Percentiles rank a stretch among this genome's conserved stretches.
Evolutionary conservation across 2,113 vertebrate species (phyloP).

Genomic region (Gavia stellata): DNA sequence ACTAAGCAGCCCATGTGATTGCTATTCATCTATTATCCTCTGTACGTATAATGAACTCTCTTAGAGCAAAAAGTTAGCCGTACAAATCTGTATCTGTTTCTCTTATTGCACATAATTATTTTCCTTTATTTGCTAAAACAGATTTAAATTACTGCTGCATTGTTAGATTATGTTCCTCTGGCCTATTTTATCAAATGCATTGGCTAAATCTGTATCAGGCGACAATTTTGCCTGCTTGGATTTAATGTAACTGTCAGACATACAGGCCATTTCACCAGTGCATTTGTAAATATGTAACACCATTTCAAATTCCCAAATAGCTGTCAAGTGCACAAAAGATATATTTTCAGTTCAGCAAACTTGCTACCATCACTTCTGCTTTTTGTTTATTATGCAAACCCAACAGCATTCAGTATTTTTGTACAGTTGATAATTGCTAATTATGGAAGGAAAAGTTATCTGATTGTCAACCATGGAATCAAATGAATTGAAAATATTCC

Average conservation of each 20-base stretch:
- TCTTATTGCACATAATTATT: neutral
- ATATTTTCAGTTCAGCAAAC: slow-evolving; percentile 30
- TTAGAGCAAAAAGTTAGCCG: neutral
- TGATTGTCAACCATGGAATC: slow-evolving; percentile 32
- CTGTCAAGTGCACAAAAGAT: slow-evolving; percentile 20
- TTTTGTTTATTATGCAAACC: slow-evolving; percentile 42
- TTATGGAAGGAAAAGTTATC: slow-evolving; percentile 44
- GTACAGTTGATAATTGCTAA: slow-evolving; percentile 49
- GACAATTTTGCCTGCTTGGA: neutral
- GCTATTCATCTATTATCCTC: neutral
- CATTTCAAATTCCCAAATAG: slow-evolving; percentile 33
- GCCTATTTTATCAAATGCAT: neutral
- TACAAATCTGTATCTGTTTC: slow-evolving; percentile 20
- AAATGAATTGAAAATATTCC: slow-evolving; percentile 35
- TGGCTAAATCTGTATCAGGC: neutral
- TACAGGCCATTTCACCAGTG: neutral
- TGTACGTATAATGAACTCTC: neutral
- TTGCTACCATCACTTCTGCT: slow-evolving; percentile 13
- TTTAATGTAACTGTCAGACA: slow-evolving; percentile 15
- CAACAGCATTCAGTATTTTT: slow-evolving; percentile 25
- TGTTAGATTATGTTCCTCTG: neutral
- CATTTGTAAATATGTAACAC: neutral
- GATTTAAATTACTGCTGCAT: neutral
- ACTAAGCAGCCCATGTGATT: neutral
- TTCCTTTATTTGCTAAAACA: slow-evolving; percentile 28